These are phyloP conservation scores for Lithophane semibrunnea DNA, from an alignment of 2,888 invertebrate genomes.

Conservation along the genomic window DNA sequence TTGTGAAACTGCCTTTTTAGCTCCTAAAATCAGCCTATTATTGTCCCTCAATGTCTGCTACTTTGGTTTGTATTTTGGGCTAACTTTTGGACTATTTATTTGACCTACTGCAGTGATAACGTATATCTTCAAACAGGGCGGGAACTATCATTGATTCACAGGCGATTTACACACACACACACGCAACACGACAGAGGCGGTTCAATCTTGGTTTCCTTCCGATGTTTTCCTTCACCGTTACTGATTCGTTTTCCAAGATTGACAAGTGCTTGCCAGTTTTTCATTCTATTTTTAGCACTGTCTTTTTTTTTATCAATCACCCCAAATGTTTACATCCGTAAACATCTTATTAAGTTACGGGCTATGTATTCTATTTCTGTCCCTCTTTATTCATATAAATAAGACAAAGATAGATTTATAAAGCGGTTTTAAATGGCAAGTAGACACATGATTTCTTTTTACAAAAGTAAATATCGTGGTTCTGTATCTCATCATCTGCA, in stretches of 20 bases:
- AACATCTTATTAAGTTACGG: neutral
- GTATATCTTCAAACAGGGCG: neutral
- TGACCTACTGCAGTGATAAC: slow-evolving; percentile 2
- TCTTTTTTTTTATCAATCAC: neutral
- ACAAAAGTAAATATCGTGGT: neutral
- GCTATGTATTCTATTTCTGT: neutral
- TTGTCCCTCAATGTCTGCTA: neutral
- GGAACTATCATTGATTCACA: slow-evolving; percentile 23
- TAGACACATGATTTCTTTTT: neutral
- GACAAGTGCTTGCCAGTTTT: no score
- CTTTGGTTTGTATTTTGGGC: neutral
- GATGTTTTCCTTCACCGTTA: neutral
- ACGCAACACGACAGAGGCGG: neutral
- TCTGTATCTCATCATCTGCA: neutral
- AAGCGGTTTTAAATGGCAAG: neutral
- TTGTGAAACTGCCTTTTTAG: neutral
- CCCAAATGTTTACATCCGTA: neutral
- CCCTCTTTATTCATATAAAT: neutral
- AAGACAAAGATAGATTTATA: slow-evolving; percentile 19
- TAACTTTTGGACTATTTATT: neutral
- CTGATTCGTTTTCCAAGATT: neutral
- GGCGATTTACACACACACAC: no score
- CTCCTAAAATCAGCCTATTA: neutral
- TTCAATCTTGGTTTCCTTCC: neutral
- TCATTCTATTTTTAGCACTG: neutral